Base-by-base conservation (phyloP, 2,888 invertebrate genomes). In the Pollenia amentaria region DNA sequence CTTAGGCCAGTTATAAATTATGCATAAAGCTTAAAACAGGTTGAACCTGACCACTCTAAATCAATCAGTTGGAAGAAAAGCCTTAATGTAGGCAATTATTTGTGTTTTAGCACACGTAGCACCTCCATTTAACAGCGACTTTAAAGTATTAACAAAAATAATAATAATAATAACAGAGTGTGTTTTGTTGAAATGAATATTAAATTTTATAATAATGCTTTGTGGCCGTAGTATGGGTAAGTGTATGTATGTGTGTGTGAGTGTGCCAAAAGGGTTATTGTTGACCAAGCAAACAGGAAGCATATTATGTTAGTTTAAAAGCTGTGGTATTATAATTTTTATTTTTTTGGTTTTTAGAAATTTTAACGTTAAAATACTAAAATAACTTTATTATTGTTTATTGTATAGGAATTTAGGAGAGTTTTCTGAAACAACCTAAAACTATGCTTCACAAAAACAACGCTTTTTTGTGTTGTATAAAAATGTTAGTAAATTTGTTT, bases 1-100 rank as follows among this genome's bases (percentile, higher is more conserved):
- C 46, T 16, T n/a, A 46, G 65, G 46, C 65, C n/a, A 14, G 7
- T 4, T 21, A 67, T 67, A 29, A 46, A 29, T 38, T 67, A 62
- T 62, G 60, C 40, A 40, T 10, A 40, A 62, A 40, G 48, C 10
- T 40, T 38, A 46, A 14, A 38, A 48, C 12, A 48, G 42, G 2
- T 11, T 16, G 44, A 76, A 21, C 11, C 38, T 76, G 40, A 29
- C 16, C 48, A 12, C 18, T 14, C 48, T 21, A 64, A n/a, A 55
- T 55, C 38, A 51, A 16, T 6, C 18, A 51, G 40, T 64, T 75
- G 18, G 16, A 11, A 42, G 16, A 6, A 64, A 21, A 40, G 18
- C 64, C 75, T 76, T 12, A 51, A 53, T n/a, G n/a, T 42, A 75
- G 40, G 11, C 62, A 75, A 62, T 62, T 42, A 44, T 55, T 72